Percentiles rank a stretch among this genome's conserved stretches.
These are phyloP conservation scores for Tanypteryx hageni DNA, from an alignment of 2,888 invertebrate species.

Conservation along the genomic window DNA sequence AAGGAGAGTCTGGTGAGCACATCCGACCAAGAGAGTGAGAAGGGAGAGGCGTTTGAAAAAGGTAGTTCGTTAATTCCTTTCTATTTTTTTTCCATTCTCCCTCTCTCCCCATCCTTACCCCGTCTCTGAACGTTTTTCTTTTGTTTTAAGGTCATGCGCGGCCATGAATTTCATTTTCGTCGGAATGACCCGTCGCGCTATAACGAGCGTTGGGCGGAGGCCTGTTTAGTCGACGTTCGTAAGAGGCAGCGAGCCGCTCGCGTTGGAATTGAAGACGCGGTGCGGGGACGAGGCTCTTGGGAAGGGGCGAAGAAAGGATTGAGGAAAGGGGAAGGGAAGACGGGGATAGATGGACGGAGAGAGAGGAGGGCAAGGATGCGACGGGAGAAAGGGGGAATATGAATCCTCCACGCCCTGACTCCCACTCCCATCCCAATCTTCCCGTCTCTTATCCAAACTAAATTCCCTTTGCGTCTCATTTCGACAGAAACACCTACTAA, in stretches of 20 bases:
- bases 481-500: too few relatives aligned
- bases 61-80: conserved; percentile 61
- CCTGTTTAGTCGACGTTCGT: conserved; percentile 17
- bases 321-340: not conserved
- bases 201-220: conserved; percentile 59
- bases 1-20: not conserved
- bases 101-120: not conserved
- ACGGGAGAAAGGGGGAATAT: not conserved
- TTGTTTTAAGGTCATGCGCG: conserved; percentile 55
- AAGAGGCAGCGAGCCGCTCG: not conserved
- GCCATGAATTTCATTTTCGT: conserved; percentile 58
- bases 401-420: not conserved
- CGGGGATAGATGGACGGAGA: not conserved
- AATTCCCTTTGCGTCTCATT: too few relatives aligned
- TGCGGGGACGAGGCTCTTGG: not conserved
- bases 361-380: not conserved
- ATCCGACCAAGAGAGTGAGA: not conserved
- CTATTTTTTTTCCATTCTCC: not conserved
- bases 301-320: not conserved
- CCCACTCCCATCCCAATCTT: not conserved
- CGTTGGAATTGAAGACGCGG: conserved; percentile 35
- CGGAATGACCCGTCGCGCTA: conserved; percentile 59
- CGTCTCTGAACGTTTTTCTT: conserved; percentile 10
- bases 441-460: too few relatives aligned
- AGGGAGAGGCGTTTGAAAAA: conserved; percentile 35